A percentile compares a stretch with the other conserved stretches of the same genome.
phyloP scores from a whole-genome alignment of 2,888 invertebrate genomes.

The Mesoligia furuncula region DNA sequence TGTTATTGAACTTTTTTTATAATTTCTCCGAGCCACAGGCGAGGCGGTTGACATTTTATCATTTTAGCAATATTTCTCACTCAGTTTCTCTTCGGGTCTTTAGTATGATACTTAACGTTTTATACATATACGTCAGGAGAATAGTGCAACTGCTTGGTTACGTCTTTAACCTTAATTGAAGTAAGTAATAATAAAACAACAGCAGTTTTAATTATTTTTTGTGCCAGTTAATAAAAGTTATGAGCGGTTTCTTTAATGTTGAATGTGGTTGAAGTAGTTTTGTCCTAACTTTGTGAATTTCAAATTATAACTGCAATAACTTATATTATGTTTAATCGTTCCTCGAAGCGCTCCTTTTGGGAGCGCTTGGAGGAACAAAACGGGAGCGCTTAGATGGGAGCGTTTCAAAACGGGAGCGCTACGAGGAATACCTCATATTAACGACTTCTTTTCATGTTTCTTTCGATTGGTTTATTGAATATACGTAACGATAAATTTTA shows the following conservation, averaged over 20 bases:
- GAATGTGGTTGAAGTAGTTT: background rate
- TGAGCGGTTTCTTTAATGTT: slow-evolving; percentile 23
- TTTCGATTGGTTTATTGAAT: background rate
- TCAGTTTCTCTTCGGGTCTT: background rate
- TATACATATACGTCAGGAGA: slow-evolving; percentile 32
- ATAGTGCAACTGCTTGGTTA: slow-evolving; percentile 59
- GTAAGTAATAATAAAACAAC: slow-evolving; percentile 44
- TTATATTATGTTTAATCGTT: background rate
- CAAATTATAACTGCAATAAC: background rate
- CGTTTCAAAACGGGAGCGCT: too few relatives aligned
- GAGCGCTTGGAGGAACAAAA: too few relatives aligned
- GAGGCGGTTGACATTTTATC: background rate
- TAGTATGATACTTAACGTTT: background rate
- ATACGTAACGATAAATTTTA: background rate
- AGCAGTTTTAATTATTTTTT: slow-evolving; percentile 29
- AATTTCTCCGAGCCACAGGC: slow-evolving; percentile 12
- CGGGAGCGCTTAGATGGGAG: too few relatives aligned
- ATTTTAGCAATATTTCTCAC: slow-evolving; percentile 9
- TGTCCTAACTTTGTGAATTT: background rate
- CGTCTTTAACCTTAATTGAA: slow-evolving; percentile 71
- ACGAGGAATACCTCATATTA: too few relatives aligned
- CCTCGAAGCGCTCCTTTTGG: too few relatives aligned
- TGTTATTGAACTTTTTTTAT: slow-evolving; percentile 37
- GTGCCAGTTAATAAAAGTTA: slow-evolving; percentile 23
- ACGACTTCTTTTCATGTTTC: slow-evolving; percentile 9